These are phyloP conservation scores for Xiphophorus hellerii DNA, from an alignment of 2,113 vertebrate species.

Conservation along the genomic window DNA sequence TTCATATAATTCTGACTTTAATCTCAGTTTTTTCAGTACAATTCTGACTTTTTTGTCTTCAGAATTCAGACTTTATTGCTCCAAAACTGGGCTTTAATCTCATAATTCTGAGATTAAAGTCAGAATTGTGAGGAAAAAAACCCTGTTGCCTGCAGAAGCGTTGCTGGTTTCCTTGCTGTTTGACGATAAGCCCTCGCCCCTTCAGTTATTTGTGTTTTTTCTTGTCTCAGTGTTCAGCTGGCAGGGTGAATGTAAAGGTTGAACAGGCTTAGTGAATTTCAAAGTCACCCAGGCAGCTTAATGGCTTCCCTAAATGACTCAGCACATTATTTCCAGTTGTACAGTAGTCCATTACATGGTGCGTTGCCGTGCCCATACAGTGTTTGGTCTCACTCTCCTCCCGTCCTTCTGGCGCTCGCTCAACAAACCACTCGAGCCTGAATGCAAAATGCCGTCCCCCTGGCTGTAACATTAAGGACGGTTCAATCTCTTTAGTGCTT, in stretches of 20 bases:
- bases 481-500: constrained; percentile 52
- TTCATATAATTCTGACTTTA: no score
- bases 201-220: constrained; percentile 69
- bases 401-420: constrained; percentile 64
- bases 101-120: no score
- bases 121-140: no score
- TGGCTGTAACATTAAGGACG: constrained; percentile 59
- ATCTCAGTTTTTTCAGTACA: no score
- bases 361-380: constrained; percentile 61
- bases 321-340: constrained; percentile 76
- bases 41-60: no score
- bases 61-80: no score
- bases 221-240: constrained; percentile 59
- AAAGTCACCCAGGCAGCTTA: constrained; percentile 76
- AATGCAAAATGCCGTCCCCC: constrained; percentile 68
- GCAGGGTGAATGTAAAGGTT: constrained; percentile 56
- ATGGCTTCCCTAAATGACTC: constrained; percentile 77
- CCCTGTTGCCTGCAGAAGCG: constrained; percentile 37
- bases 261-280: constrained; percentile 74
- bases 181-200: constrained; percentile 51
- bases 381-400: constrained; percentile 38
- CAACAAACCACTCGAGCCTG: constrained; percentile 74
- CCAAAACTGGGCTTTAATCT: no score
- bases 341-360: constrained; percentile 74
- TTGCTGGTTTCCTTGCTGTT: constrained; percentile 39